Conservation (phyloP, 2,888 invertebrate genomes). For the Perizoma affinitatum region DNA sequence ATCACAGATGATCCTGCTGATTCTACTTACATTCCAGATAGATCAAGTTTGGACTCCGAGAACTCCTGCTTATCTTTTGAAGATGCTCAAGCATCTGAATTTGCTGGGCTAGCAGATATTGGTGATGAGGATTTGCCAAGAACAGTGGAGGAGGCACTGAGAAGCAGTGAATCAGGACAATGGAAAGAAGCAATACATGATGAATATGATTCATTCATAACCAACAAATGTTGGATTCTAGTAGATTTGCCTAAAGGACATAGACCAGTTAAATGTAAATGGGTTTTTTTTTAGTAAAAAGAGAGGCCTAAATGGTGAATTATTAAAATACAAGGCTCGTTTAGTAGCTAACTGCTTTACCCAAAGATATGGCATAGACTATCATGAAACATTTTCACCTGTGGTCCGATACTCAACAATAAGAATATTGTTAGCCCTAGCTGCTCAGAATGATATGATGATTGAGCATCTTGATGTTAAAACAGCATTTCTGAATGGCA, state of each 20-base stretch:
- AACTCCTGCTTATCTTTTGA: too few relatives aligned
- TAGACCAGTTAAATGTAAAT: slow-evolving; percentile 7
- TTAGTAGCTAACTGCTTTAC: slow-evolving; percentile 15
- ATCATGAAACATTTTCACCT: slow-evolving; percentile 6
- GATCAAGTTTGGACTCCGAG: too few relatives aligned
- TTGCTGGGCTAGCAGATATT: too few relatives aligned
- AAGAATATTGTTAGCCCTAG: neutral
- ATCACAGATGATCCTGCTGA: too few relatives aligned
- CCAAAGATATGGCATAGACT: slow-evolving; percentile 7
- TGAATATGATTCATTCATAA: slow-evolving; percentile 14
- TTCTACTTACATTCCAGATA: too few relatives aligned
- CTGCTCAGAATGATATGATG: neutral
- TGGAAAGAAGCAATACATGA: slow-evolving; percentile 11
- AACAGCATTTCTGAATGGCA: slow-evolving; percentile 13
- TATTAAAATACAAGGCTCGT: slow-evolving; percentile 2
- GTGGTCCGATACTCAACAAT: slow-evolving; percentile 9
- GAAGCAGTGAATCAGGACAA: neutral
- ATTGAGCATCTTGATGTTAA: slow-evolving; percentile 13
- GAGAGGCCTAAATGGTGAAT: neutral
- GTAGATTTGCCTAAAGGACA: neutral
- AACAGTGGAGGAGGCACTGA: too few relatives aligned
- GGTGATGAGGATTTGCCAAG: too few relatives aligned
- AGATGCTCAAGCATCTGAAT: too few relatives aligned
- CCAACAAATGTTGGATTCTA: slow-evolving; percentile 4
- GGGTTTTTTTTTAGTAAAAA: slow-evolving; percentile 11